Base-by-base conservation (phyloP, 2,797 vertebrate species). In the Semaprochilodus insignis region DNA sequence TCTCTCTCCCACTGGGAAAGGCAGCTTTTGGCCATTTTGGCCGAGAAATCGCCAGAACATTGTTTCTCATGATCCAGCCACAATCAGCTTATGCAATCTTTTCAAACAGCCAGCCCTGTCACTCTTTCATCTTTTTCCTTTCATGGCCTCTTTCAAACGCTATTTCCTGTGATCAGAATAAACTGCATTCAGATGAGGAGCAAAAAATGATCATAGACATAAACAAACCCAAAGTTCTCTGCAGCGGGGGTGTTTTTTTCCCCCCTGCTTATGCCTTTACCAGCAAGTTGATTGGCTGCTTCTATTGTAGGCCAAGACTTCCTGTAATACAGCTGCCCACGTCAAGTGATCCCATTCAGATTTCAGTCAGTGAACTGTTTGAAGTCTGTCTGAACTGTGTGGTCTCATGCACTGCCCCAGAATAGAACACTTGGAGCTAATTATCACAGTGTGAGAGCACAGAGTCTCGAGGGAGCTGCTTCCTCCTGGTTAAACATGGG, bases 391-490 rank as follows among this genome's bases (percentile, higher is more conserved):
- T 48, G 44, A 48, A 48, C 44, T 48, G 44, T 48, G 70, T 69
- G 81, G 74, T 13, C 62, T 78, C 40, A 65, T 48, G 57, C 59
- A 81, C 85, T 86, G 86, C 81, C 74, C 69, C 60, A 78, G 62
- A 86, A 83, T 85, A 88, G 77, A 80, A 75, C 74, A 84, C 77
- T 86, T 86, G 40, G 62, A 76, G 83, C 70, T 91, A 87, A 89
- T 85, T 81, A 87, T 85, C 81, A 27, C 75, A 80, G 86, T 83
- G 85, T 86, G 83, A 85, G 85, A 77, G 83, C 74, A 74, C 75
- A 65, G 69, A 73, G 72, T 65, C 79, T 78, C 80, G 67, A 83
- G 75, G 76, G 73, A 51, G 65, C 78, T 14, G 57, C 54, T 74
- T 84, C 40, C 66, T 81, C 74, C 78, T 67, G 75, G 78, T 81